Conservation (phyloP, 2,797 vertebrate genomes). For the Taenioides sp. region DNA sequence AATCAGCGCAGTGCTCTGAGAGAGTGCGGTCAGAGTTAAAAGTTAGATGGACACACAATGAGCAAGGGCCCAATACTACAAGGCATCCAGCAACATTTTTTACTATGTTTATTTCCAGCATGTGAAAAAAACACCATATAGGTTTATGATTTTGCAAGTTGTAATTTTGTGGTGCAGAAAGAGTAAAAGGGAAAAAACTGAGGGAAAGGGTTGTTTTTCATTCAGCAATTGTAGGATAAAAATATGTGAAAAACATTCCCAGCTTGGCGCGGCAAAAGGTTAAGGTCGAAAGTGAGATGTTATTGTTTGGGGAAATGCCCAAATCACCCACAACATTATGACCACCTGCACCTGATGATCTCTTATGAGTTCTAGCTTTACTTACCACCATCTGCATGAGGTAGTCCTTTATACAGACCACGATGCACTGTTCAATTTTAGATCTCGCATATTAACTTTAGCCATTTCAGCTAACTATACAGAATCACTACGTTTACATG, state of each 20-base stretch:
- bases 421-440: not conserved
- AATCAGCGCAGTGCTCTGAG: slow-evolving; percentile 65
- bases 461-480: not conserved
- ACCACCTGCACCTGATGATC: not conserved
- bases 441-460: not conserved
- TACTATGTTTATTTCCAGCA: slow-evolving; percentile 73
- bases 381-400: not conserved
- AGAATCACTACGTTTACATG: no score
- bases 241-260: slow-evolving; percentile 53
- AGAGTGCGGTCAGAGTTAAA: slow-evolving; percentile 60
- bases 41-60: slow-evolving; percentile 73
- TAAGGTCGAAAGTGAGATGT: slow-evolving; percentile 6
- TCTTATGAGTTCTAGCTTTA: not conserved
- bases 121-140: slow-evolving; percentile 68
- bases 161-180: slow-evolving; percentile 82
- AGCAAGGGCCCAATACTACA: slow-evolving; percentile 50
- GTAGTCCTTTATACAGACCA: not conserved
- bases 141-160: slow-evolving; percentile 74
- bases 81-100: slow-evolving; percentile 44
- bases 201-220: slow-evolving; percentile 69
- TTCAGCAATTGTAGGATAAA: slow-evolving; percentile 56
- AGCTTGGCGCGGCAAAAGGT: slow-evolving; percentile 33
- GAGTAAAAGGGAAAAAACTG: slow-evolving; percentile 70
- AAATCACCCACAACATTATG: not conserved
- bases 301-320: not conserved